A percentile compares a stretch with the other conserved stretches of the same genome.
These are phyloP conservation scores for Gymnogyps californianus DNA, from an alignment of 2,113 vertebrate genomes.

Conservation along the genomic window DNA sequence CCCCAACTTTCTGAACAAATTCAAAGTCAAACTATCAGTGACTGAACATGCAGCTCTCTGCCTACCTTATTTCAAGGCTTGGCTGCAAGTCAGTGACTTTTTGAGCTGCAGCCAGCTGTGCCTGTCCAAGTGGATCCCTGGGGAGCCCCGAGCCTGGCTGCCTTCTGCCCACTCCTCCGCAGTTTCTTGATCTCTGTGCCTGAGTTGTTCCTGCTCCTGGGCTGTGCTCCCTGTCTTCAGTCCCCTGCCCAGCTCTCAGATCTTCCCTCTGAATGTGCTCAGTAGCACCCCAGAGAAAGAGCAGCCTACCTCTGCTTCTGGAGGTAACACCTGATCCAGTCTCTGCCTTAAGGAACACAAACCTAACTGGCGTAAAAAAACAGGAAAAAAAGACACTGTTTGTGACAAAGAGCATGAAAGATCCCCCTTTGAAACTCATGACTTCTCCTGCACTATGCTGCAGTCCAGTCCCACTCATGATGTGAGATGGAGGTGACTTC, in stretches of 20 bases:
- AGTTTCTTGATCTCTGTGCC: neutral
- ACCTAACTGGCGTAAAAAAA: neutral
- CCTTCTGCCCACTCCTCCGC: neutral
- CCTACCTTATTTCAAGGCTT: neutral
- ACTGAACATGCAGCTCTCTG: neutral
- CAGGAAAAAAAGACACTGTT: rapidly evolving
- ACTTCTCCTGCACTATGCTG: neutral
- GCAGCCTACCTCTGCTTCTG: neutral
- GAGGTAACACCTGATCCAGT: neutral
- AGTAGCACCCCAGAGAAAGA: neutral
- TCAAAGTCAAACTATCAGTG: conserved; percentile 7
- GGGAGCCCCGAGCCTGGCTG: neutral
- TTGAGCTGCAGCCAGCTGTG: conserved; percentile 31
- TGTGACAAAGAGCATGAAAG: neutral
- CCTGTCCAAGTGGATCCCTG: neutral
- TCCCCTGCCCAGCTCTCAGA: neutral
- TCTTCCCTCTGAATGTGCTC: neutral
- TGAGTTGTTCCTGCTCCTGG: neutral
- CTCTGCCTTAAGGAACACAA: neutral
- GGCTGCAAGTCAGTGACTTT: neutral
- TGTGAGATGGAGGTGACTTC: neutral
- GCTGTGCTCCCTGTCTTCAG: neutral
- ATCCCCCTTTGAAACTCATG: neutral
- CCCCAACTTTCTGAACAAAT: neutral
- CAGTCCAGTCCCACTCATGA: neutral